Base-by-base conservation (phyloP, 2,113 vertebrate species). In the Anoura caudifer region DNA sequence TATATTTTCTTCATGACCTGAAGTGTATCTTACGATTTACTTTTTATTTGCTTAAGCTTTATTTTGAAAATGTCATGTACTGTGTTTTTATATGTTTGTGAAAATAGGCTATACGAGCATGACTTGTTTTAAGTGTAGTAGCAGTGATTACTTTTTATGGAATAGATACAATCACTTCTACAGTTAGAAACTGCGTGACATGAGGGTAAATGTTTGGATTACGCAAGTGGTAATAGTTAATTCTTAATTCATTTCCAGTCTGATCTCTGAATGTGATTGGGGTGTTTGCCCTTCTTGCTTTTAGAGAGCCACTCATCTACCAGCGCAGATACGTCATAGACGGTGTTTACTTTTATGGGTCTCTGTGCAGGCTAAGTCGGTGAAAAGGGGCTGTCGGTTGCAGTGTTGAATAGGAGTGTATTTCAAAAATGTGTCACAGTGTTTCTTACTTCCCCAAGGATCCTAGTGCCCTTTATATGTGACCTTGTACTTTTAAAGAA, bases 401-500 rank as follows among this genome's bases (percentile, higher is more conserved):
- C 6, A 56, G 3, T 77, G 95, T 88, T 65, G 26, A 93, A 65
- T 69, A 88, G 36, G 61, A 65, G 13, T 31, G 0, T 82, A 17
- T 79, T 96, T 94, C 36, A 95, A 65, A 96, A 92, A 36, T 81
- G 8, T 92, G 70, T 87, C 69, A 87, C n/a, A 72, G 41, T 79
- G 26, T 84, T 77, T 84, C 65, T 79, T 84, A 45, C 12, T 47
- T 91, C 61, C 28, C 36, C 33, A 45, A 67, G 41, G 20, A 80
- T 91, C 54, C 31, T 47, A 80, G 9, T 83, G 50, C 31, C 54
- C 88, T 93, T 87, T 75, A 52, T 3, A 72, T 45, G 38, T 69
- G 76, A 80, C 54, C 6, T 2, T 65, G 67, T 67, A n/a, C 52
- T 90, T 81, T 79, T 61, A 85, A 94, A 75, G 84, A 92, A 84